Base-by-base conservation (phyloP, 2,797 vertebrate genomes). In the Spizella passerina region DNA sequence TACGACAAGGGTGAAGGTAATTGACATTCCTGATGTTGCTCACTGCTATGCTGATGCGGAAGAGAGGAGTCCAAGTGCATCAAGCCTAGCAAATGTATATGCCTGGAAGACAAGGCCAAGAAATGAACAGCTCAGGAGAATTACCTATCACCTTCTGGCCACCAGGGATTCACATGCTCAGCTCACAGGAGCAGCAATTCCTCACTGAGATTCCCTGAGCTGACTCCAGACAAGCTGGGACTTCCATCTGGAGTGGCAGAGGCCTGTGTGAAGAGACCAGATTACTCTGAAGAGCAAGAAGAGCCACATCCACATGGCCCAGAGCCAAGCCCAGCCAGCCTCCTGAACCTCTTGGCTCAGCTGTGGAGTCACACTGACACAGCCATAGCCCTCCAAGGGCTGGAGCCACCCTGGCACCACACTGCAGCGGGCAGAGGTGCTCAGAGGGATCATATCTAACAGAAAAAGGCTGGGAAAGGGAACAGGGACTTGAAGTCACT, bases 51-150 rank as follows among this genome's bases (percentile, higher is more conserved):
- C 19, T 56, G 34, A 20, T n/a, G 8, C 30, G 46, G 73, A 4
- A 3, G 50, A 81, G 41, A 65, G 0, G 0, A 61, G 38, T 10
- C 47, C 12, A 5, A 9, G 36, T 39, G 18, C 32, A 44, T 27
- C 59, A 50, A 57, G 39, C 6, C 61, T 60, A 44, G 36, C 9
- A 70, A 6, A 36, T 27, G 8, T 15, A 23, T 10, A 15, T 23
- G 15, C 43, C 70, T 75, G 44, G n/a, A 66, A 75, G 38, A 32
- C n/a, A 75, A 75, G 75, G 8, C 38, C 19, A 66, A 44, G 38
- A 66, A 66, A 66, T 36, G 27, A 59, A 75, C 27, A 66, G 47
- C 12, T n/a, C 19, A 30, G 46, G 7, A 90, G 29, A 81, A 71
- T 24, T 22, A 56, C 34, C 59, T 59, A 72, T 46, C n/a, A 64